Base-by-base conservation (phyloP, 1,140 invertebrate genomes). In the Lucilia sericata region DNA sequence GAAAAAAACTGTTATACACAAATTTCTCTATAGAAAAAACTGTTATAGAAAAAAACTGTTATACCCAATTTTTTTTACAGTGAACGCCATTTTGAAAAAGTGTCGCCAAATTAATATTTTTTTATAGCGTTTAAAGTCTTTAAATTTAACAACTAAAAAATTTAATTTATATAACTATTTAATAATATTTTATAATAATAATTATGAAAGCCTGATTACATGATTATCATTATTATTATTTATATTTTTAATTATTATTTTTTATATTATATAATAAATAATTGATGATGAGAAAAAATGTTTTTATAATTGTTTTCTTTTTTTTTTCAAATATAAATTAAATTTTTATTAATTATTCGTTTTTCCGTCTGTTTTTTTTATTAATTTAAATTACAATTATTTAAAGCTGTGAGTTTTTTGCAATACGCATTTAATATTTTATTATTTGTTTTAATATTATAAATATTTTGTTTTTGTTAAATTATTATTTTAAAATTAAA, bases 321-420 rank as follows among this genome's bases (percentile, higher is more conserved):
- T 65, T n/a, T 21, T 5, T 70, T 42, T 78, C 9, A 42, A 47
- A 78, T 47, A 47, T 70, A 70, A 70, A 21, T 70, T 21, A 70
- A 70, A 70, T 70, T 2, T 30, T 70, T 17, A 55, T 70, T 70
- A 25, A 70, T 70, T 88, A 88, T 88, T 88, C 88, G 89, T 87
- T 86, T n/a, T 85, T 89, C 86, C 86, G 89, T 88, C 7, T n/a
- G 7, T 81, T 81, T 36, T 75, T 9, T 76, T 75, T 82, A 14
- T 81, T 81, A 87, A 89, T 82, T 82, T 89, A 86, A 86, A 87
- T 87, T 88, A 88, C 85, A 85, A 70, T 83, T 89, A 89, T 86
- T 89, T 89, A 89, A 89, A 89, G 88, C 88, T 89, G 88, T 89
- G 88, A 89, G 88, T 89, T 88, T 30, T 89, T 88, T 83, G 82